Evolutionary conservation across 2,113 vertebrate species (phyloP).

Genomic region (Oncorhynchus clarkii): DNA sequence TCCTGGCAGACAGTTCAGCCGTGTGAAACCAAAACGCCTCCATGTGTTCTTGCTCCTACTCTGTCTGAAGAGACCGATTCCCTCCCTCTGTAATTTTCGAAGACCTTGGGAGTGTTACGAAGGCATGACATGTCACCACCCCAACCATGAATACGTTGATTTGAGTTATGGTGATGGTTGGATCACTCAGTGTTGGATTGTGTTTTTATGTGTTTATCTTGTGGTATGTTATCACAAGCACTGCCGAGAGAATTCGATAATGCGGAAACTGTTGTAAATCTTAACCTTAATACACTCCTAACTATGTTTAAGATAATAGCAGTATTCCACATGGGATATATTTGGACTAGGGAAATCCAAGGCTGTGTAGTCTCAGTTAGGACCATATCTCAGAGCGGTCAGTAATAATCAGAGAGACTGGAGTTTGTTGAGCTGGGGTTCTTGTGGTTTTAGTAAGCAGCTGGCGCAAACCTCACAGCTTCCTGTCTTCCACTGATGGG

Average conservation of each 20-base stretch:
- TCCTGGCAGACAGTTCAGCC: not conserved
- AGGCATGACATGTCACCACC: conserved; percentile 2
- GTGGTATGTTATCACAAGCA: not conserved
- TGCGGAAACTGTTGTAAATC: too few species aligned
- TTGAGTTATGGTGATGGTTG: conserved; percentile 2
- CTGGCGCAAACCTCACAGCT: conserved; percentile 42
- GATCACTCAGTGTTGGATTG: not conserved
- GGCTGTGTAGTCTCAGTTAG: too few species aligned
- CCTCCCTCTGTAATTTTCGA: not conserved
- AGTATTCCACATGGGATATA: not conserved
- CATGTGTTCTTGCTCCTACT: not conserved
- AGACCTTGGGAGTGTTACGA: not conserved
- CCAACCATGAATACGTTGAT: conserved; percentile 1
- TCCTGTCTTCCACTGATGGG: conserved; percentile 37
- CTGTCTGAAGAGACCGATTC: not conserved
- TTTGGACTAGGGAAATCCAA: not conserved
- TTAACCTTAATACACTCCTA: not conserved
- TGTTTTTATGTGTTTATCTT: not conserved
- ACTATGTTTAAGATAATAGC: not conserved
- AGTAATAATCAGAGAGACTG: conserved; percentile 16
- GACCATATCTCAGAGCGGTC: not conserved
- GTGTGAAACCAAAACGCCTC: not conserved
- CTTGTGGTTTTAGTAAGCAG: conserved; percentile 38
- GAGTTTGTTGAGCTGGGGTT: conserved; percentile 39
- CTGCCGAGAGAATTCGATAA: too few species aligned